Conservation (phyloP, 2,888 invertebrate genomes). For the Chrysodeixis includens region DNA sequence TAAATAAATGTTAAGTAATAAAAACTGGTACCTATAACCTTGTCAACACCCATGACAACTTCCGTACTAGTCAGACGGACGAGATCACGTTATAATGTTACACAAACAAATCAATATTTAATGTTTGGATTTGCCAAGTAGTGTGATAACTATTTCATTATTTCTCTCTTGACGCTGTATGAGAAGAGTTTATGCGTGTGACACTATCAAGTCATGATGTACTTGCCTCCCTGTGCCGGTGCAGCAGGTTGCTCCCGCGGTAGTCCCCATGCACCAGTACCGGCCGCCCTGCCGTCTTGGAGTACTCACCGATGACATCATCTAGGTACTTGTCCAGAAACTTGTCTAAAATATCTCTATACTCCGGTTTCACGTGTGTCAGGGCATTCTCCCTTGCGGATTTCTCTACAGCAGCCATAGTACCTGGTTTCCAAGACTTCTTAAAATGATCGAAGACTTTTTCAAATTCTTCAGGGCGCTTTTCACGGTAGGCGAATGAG, state of each 20-base stretch:
- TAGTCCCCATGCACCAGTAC: constrained; percentile 64
- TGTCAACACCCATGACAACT: too few relatives aligned
- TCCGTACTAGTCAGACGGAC: too few relatives aligned
- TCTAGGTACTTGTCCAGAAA: constrained; percentile 46
- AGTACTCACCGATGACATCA: constrained; percentile 35
- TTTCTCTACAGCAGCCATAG: constrained; percentile 5
- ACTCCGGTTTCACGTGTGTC: constrained; percentile 52
- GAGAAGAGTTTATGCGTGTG: too few relatives aligned
- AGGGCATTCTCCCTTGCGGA: constrained; percentile 33
- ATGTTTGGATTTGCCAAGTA: too few relatives aligned
- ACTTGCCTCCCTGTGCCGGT: background rate
- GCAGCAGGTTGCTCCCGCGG: constrained; percentile 57
- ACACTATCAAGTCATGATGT: background rate
- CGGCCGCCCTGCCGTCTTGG: constrained; percentile 44
- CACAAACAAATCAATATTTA: too few relatives aligned
- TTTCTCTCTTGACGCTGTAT: too few relatives aligned
- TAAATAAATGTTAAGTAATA: too few relatives aligned
- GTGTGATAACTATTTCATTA: too few relatives aligned
- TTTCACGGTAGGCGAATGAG: constrained; percentile 65
- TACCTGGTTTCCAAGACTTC: constrained; percentile 5
- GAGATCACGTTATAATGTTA: too few relatives aligned
- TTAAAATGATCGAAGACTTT: background rate
- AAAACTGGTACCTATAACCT: too few relatives aligned
- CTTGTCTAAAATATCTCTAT: constrained; percentile 54
- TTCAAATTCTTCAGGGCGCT: constrained; percentile 33